Evolutionary conservation across 2,797 vertebrate genomes (phyloP), one percentile per base, ranked within the genome.

Genomic region (Chelidonichthys spinosus): DNA sequence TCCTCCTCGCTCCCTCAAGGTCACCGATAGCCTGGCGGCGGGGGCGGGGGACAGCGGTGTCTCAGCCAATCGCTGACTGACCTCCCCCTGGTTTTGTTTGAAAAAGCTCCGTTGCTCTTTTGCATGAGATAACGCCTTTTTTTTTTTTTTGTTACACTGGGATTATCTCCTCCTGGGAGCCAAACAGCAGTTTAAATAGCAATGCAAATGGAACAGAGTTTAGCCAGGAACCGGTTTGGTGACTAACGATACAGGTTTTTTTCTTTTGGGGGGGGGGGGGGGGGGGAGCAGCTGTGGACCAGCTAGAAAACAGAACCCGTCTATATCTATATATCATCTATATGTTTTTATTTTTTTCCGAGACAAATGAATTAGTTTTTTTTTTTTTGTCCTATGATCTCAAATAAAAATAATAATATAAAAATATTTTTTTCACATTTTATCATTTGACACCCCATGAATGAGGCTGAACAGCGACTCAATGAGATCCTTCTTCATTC

Each of bases 41-140:
- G 65, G 46, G 7, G 10, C 63, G 46, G 7, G 69, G 67, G 52
- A 71, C 74, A 81, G 79, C 78, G 75, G 83, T 69, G 60, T 76
- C 63, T 72, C 81, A 73, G 86, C 81, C 86, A 85, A 75, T 82
- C 49, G 37, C 39, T 9, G 55, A 18, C 77, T 25, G 25, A 25
- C 25, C 25, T 25, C 81, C 65, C 58, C 63, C 18, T 50, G 18
- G 75, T 73, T 79, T 72, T 76, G 75, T 74, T 47, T 76, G 68
- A 82, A 84, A 82, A 25, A 36, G 43, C 55, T 37, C 71, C 55
- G 36, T 86, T 86, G 79, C 79, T 82, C 73, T 87, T 89, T 92
- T 85, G 66, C 63, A 65, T 59, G 79, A 77, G 85, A 87, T 86
- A 87, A 90, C 55, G 2, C 15, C 4, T 14, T 25, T 25, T 25